Percentiles rank a stretch among this genome's conserved stretches.
These are phyloP conservation scores for Alloscopus bannaensis DNA, from an alignment of 2,888 invertebrate genomes.

Conservation along the genomic window DNA sequence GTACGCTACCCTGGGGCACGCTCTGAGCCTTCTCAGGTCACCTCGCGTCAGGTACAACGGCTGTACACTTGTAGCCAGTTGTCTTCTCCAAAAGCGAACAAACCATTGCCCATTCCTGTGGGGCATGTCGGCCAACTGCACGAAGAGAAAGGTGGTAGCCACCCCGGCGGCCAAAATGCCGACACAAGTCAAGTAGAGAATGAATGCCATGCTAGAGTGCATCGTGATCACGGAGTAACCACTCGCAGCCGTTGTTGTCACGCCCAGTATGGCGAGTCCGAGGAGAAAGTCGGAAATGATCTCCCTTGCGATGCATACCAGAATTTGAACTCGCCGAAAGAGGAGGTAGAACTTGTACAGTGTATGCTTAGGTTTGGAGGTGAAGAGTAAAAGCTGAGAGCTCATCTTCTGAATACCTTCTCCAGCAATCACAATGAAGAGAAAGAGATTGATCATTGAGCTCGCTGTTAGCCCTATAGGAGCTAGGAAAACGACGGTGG, in stretches of 20 bases:
- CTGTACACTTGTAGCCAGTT: too few species aligned
- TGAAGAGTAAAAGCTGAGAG: not conserved
- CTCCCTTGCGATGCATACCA: not conserved
- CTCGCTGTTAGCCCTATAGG: not conserved
- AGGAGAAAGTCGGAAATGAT: not conserved
- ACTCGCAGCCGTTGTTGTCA: not conserved
- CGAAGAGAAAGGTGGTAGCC: not conserved
- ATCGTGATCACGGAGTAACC: not conserved
- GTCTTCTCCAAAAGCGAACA: not conserved
- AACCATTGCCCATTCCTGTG: not conserved
- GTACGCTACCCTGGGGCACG: not conserved
- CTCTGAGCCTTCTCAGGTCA: not conserved
- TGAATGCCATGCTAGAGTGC: not conserved
- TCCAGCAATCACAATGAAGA: not conserved
- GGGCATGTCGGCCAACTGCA: not conserved
- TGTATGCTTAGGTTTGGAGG: not conserved
- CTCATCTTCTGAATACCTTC: not conserved
- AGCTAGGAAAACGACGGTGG: not conserved
- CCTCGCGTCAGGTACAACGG: not conserved
- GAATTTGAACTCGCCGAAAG: not conserved
- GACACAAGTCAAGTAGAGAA: not conserved
- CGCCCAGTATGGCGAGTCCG: not conserved
- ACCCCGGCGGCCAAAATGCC: not conserved
- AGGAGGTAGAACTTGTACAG: not conserved
- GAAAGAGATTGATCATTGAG: not conserved